Base-by-base conservation (phyloP, 1,140 invertebrate genomes). In the Stegodyphus dumicola region DNA sequence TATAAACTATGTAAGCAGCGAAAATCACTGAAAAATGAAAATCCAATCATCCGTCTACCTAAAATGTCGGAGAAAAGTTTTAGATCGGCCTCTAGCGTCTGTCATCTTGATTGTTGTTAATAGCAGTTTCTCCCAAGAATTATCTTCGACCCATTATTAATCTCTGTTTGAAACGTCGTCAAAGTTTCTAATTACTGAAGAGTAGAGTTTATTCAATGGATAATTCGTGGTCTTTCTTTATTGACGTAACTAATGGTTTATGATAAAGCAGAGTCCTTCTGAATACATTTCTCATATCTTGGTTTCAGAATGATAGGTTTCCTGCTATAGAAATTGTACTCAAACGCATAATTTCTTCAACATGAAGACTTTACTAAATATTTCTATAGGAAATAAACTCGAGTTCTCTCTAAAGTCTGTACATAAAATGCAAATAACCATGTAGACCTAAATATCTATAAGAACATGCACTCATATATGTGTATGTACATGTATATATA, bases 131-230 rank as follows among this genome's bases (percentile, higher is more conserved):
- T 76, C 74, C 83, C n/a, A 85, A 77, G 83, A 77, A 85, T 77
- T 77, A 85, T 76, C 81, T 84, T 54, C 69, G 54, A 10, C 64
- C 83, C 75, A 85, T 85, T 85, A 85, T 85, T 85, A 85, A 85
- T 85, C 83, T 85, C 75, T 85, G 83, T 85, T 85, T 85, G 74
- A 85, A 77, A 85, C 83, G 74, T 77, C 83, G 75, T 77, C 83
- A 85, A 85, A 85, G 83, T 85, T 85, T 85, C 83, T 85, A 85
- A 85, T 85, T 85, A 85, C 83, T 69, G 48, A 75, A 83, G 73
- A 83, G 70, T 79, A 51, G 64, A 81, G 70, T 48, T 18, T 53
- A 71, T 75, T 83, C 70, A 74, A 67, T 74, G 64, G 71, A 83
- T 83, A 54, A 74, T 75, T 53, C 80, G 17, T 33, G 7, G 33